Percentiles rank a stretch among this genome's conserved stretches.
Conservation (phyloP, 2,888 invertebrate genomes). For the Plagiodera versicolora region DNA sequence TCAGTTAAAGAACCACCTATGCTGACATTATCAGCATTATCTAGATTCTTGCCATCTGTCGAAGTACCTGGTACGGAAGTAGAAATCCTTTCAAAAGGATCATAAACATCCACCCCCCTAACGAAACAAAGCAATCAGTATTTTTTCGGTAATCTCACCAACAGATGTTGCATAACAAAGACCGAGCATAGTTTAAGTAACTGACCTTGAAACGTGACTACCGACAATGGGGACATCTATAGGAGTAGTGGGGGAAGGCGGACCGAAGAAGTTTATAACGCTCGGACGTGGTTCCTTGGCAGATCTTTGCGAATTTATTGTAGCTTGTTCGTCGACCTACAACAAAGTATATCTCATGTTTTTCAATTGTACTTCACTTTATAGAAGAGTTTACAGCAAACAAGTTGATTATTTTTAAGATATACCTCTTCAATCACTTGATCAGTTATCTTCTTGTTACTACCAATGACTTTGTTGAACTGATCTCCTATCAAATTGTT, state of each 20-base stretch:
- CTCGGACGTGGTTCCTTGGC: constrained; percentile 60
- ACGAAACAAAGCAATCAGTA: background rate
- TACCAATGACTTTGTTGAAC: constrained; percentile 48
- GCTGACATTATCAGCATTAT: constrained; percentile 49
- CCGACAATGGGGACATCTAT: constrained; percentile 58
- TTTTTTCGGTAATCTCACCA: too few species aligned
- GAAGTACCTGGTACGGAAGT: constrained; percentile 38
- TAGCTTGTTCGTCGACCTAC: constrained; percentile 79
- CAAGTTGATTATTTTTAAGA: too few species aligned
- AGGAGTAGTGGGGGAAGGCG: constrained; percentile 51
- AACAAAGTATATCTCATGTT: constrained; percentile 12
- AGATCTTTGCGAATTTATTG: constrained; percentile 71
- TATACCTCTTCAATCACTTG: constrained; percentile 73
- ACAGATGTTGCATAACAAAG: too few species aligned
- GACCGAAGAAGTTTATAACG: constrained; percentile 64
- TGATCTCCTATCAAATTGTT: constrained; percentile 37
- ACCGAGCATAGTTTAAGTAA: background rate
- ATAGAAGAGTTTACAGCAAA: too few species aligned
- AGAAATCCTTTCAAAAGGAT: constrained; percentile 37
- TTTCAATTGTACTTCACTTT: too few species aligned
- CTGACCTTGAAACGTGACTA: background rate
- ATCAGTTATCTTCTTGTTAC: constrained; percentile 67
- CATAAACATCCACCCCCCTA: constrained; percentile 32
- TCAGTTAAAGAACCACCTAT: constrained; percentile 52
- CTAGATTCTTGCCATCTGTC: constrained; percentile 28